A percentile compares a stretch with the other conserved stretches of the same genome.
phyloP scores from a whole-genome alignment of 1,140 invertebrate species.

The Nebria ingens region DNA sequence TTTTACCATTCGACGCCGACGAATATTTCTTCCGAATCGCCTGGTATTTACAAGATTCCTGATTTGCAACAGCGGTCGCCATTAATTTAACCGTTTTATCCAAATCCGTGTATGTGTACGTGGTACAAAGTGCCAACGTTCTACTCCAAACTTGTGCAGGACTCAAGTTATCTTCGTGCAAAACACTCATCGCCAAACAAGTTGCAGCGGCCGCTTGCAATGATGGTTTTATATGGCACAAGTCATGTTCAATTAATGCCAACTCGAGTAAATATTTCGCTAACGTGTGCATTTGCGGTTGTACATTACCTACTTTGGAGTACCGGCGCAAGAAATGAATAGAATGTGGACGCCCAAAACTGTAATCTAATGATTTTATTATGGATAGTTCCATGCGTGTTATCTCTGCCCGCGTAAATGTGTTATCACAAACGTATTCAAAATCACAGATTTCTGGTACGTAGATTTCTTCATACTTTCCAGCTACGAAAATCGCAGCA shows the following conservation, averaged over 20 bases:
- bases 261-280: constrained; percentile 92
- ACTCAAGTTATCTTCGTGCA: constrained; percentile 27
- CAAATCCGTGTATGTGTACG: constrained; percentile 36
- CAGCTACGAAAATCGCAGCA: constrained; percentile 82
- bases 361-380: constrained; percentile 63
- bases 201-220: constrained; percentile 63
- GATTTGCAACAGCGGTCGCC: constrained; percentile 33
- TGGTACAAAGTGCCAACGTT: constrained; percentile 37
- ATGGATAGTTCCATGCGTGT: constrained; percentile 76
- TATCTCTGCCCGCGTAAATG: constrained; percentile 72
- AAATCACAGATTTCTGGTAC: constrained; percentile 82
- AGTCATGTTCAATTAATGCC: constrained; percentile 68
- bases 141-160: constrained; percentile 35
- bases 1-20: constrained; percentile 35
- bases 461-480: constrained; percentile 94
- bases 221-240: constrained; percentile 74
- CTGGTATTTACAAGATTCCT: constrained; percentile 36
- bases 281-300: constrained; percentile 64
- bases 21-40: constrained; percentile 39
- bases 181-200: constrained; percentile 48
- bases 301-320: constrained; percentile 52
- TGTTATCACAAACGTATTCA: constrained; percentile 85
- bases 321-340: constrained; percentile 77
- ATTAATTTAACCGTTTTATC: constrained; percentile 33
- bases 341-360: constrained; percentile 72